Evolutionary conservation across 2,797 vertebrate species (phyloP), one percentile per base, ranked within the genome.

Genomic region (Rhabdophis nuchalis): DNA sequence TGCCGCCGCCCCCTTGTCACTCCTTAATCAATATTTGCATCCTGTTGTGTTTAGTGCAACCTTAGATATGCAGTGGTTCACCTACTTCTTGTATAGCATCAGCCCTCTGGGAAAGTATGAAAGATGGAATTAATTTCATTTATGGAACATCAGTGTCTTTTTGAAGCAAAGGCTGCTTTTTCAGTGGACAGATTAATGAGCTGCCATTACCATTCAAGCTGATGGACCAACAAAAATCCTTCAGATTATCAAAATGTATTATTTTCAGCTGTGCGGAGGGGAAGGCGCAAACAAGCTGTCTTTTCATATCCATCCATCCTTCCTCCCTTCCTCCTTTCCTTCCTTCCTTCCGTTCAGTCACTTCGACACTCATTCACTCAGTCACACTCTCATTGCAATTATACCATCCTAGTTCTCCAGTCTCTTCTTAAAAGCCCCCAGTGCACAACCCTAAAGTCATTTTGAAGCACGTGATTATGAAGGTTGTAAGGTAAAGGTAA

Each of bases 11-110:
- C 93, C 56, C 93, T 60, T 87, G 82, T 90, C 72, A 13, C 27
- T 36, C 29, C 41, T 90, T 96, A 94, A 94, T 95, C 94, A 94
- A 93, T 94, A 96, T 96, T 96, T 96, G 54, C 85, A 94, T 94
- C 92, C 91, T 87, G 54, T 58, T 90, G 4, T 85, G 53, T 92
- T 95, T 88, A 93, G 85, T 41, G 77, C 77, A 94, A 86, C 56
- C 90, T 95, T 56, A 0, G 50, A 52, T 54, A 4, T 72, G 11
- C 32, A 53, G 8, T 29, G 25, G 58, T 93, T 87, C 53, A 88
- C 88, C 90, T 86, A 90, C 50, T 60, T 82, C 50, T 7, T 90
- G 29, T 56, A 68, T 11, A 92, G 64, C 4, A 91, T 88, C 36
- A 23, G 90, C 0, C 1, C 9, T 56, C 1, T 86, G 85, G 68